Evolutionary conservation across 2,797 vertebrate species (phyloP), one percentile per base, ranked within the genome.

Genomic region (Gadopsis bispinosus): DNA sequence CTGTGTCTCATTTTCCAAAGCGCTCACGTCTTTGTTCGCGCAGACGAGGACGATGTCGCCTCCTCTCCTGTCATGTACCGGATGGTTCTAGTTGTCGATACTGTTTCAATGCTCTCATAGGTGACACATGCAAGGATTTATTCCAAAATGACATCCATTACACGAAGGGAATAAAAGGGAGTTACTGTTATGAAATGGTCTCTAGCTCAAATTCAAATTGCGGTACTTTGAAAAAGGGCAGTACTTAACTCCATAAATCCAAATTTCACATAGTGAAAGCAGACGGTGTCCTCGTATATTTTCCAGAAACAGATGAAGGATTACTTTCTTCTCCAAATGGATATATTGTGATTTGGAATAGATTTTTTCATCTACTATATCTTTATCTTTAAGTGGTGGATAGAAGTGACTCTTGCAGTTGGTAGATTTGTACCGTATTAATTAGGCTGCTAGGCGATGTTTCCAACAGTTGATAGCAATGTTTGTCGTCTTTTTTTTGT

Each of bases 351-450:
- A 58, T 87, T 88, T 90, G 83, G 87, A 77, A 89, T 89, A 76
- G 65, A 75, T 83, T 73, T 81, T 80, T 83, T 59, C 75, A 83
- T 83, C 74, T 69, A 55, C 69, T 84, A 50, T 88, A 80, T 87
- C 78, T 87, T 72, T 71, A 80, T 86, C 41, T 86, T 59, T 84
- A 78, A 80, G 78, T 89, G 87, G 85, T 92, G 88, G 86, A 71
- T 91, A 86, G 91, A 84, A 86, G 86, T 89, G 83, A 84, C 81
- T 75, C 79, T 83, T 77, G 75, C 88, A 71, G 87, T 85, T 83
- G 81, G 80, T 93, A 88, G 83, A 87, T 85, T 87, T 89, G 89
- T 89, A 73, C 75, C 81, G 80, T 86, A 26, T 89, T 87, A 81
- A 26, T 89, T 87, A 81, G 84, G 81, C 75, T 89, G 74, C 73